Conservation (phyloP, 2,797 vertebrate genomes). For the Zenarchopterus dispar region DNA sequence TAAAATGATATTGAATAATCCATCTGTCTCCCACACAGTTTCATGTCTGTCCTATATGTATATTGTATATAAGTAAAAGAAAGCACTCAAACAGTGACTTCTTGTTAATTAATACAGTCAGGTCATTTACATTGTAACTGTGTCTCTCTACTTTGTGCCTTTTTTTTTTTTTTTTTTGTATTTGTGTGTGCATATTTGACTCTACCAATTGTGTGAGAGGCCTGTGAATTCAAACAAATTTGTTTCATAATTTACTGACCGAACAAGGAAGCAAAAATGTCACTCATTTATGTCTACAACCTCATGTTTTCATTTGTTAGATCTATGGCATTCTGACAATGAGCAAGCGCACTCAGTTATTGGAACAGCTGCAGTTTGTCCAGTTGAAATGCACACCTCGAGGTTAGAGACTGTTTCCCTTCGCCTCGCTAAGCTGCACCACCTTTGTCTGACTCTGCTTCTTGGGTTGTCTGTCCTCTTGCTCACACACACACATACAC, state of each 20-base stretch:
- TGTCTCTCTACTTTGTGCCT: constrained; percentile 11
- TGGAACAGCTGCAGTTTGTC: constrained; percentile 89
- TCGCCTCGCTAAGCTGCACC: constrained; percentile 72
- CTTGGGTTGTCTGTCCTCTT: constrained; percentile 75
- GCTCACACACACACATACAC: constrained; percentile 42
- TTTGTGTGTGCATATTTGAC: constrained; percentile 6
- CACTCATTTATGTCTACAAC: constrained; percentile 76
- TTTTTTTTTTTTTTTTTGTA: not conserved
- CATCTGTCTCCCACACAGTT: not conserved
- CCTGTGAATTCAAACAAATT: constrained; percentile 28
- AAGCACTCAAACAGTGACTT: not conserved
- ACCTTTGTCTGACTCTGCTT: constrained; percentile 75
- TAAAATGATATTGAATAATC: constrained; percentile 16
- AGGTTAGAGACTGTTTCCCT: constrained; percentile 86
- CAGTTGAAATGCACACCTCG: constrained; percentile 88
- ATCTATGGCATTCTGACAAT: constrained; percentile 91
- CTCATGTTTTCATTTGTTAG: constrained; percentile 86
- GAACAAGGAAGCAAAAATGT: constrained; percentile 30
- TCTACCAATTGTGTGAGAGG: constrained; percentile 20
- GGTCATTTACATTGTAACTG: constrained; percentile 3
- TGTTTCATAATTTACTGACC: constrained; percentile 36
- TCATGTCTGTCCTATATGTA: not conserved
- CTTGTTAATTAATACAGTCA: not conserved
- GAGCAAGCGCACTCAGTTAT: constrained; percentile 87
- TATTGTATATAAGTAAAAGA: not conserved